Conservation (phyloP, 2,888 invertebrate genomes). For the Seladonia tumulorum region DNA sequence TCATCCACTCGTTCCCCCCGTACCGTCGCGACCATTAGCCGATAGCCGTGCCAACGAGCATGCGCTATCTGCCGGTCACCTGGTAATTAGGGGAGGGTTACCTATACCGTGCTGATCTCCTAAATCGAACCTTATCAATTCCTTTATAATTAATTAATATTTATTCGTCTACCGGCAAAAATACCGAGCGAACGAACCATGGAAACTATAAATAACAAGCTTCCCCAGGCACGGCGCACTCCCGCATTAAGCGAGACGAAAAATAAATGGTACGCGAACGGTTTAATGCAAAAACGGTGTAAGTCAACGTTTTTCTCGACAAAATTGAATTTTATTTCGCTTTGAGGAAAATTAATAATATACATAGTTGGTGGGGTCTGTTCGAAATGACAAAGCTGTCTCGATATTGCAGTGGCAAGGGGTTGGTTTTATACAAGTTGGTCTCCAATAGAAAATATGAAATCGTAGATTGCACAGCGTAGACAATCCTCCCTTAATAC, state of each 20-base stretch:
- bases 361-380: too few species aligned
- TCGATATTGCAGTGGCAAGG: too few species aligned
- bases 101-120: neutral
- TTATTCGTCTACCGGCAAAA: neutral
- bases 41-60: slow-evolving; percentile 37
- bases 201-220: neutral
- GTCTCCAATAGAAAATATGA: too few species aligned
- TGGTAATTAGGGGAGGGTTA: slow-evolving; percentile 35
- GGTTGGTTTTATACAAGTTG: too few species aligned
- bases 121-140: slow-evolving; percentile 4
- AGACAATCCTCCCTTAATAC: neutral
- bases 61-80: slow-evolving; percentile 50
- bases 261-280: neutral
- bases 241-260: neutral
- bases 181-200: neutral
- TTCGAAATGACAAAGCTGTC: too few species aligned
- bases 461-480: neutral
- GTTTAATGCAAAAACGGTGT: neutral
- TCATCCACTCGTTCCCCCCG: slow-evolving; percentile 19
- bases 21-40: slow-evolving; percentile 24
- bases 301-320: too few species aligned
- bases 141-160: neutral
- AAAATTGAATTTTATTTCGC: too few species aligned
- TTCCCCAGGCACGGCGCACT: neutral
- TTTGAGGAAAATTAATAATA: too few species aligned